Evolutionary conservation across 2,113 vertebrate species (phyloP).

Genomic region (Symphodus melops): DNA sequence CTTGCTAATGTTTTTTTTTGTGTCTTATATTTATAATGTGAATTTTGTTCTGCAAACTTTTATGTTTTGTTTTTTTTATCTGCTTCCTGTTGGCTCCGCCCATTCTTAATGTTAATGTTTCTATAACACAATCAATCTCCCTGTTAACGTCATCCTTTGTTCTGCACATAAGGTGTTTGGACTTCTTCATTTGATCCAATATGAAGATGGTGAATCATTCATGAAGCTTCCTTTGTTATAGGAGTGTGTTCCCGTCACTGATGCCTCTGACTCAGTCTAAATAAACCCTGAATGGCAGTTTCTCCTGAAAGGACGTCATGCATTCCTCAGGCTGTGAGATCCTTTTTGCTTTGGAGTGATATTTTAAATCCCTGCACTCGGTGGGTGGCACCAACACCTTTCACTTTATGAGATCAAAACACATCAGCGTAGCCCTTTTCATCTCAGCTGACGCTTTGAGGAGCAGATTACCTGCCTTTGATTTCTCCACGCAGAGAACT

Average conservation of each 20-base stretch:
- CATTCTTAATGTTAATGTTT: too few relatives aligned
- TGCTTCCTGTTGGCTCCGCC: too few relatives aligned
- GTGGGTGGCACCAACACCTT: conserved; percentile 26
- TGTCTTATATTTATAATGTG: too few relatives aligned
- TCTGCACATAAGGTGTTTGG: too few relatives aligned
- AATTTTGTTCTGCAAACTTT: too few relatives aligned
- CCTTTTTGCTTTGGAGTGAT: conserved; percentile 5
- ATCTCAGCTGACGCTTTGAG: conserved; percentile 31
- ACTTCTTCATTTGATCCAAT: too few relatives aligned
- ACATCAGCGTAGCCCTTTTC: conserved; percentile 27
- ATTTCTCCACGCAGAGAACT: conserved; percentile 25
- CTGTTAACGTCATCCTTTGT: too few relatives aligned
- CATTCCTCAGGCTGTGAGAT: background rate
- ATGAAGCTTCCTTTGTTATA: background rate
- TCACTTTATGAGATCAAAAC: conserved; percentile 40
- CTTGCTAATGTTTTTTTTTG: too few relatives aligned
- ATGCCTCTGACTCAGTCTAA: background rate
- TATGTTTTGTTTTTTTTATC: too few relatives aligned
- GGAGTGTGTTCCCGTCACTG: too few relatives aligned
- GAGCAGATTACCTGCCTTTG: conserved; percentile 52
- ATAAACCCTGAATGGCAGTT: background rate
- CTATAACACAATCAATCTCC: too few relatives aligned
- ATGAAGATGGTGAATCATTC: background rate
- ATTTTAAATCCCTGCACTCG: conserved; percentile 24
- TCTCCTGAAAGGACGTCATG: background rate